Percentiles rank a stretch among this genome's conserved stretches.
Evolutionary conservation across 2,888 invertebrate genomes (phyloP).

Genomic region (Hypercompe scribonia): DNA sequence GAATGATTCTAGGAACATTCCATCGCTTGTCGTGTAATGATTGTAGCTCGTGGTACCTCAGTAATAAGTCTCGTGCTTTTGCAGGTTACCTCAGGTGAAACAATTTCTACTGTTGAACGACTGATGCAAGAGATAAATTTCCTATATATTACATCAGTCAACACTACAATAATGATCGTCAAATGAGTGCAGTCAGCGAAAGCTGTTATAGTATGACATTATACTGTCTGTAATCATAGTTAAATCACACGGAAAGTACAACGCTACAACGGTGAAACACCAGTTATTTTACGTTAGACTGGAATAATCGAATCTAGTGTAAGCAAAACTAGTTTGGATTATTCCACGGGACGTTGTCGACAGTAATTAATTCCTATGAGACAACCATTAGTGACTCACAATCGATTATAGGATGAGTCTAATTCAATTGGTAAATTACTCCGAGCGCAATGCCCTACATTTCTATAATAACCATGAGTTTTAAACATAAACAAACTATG

Average conservation of each 20-base stretch:
- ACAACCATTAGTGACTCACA: constrained; percentile 33
- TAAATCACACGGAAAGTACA: not conserved
- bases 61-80: not conserved
- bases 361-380: constrained; percentile 22
- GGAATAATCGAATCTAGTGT: too few species aligned
- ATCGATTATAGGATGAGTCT: constrained; percentile 36
- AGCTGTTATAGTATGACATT: not conserved
- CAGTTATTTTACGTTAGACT: not conserved
- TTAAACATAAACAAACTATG: not conserved
- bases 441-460: constrained; percentile 39
- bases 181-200: not conserved
- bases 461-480: constrained; percentile 12
- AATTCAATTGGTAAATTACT: constrained; percentile 42
- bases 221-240: not conserved
- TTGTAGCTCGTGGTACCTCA: not conserved
- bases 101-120: not conserved
- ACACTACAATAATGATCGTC: not conserved
- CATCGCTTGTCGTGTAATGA: constrained; percentile 12
- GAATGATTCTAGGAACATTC: constrained; percentile 41
- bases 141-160: not conserved
- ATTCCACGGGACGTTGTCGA: not conserved
- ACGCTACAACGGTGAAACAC: not conserved
- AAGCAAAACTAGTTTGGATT: too few species aligned
- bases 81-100: not conserved
- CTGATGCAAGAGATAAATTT: not conserved